Conservation (phyloP, 1,140 invertebrate genomes). For the Pantala flavescens region DNA sequence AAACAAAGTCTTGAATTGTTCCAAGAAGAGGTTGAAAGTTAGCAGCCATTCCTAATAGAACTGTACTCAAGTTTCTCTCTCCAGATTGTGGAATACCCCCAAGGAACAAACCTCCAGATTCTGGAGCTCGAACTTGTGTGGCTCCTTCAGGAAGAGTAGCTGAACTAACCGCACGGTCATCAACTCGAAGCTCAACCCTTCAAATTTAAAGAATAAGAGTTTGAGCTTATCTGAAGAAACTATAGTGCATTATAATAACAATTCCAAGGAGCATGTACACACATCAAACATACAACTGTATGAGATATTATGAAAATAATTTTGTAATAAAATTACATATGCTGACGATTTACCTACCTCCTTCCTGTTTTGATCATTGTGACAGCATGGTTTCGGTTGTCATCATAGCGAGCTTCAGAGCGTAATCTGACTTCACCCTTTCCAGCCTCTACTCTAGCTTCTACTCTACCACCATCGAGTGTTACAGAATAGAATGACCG, state of each 20-base stretch:
- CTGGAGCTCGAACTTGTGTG: slow-evolving; percentile 40
- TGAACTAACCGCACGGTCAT: slow-evolving; percentile 47
- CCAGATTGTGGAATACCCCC: slow-evolving; percentile 49
- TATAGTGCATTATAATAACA: no score
- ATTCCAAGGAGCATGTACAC: no score
- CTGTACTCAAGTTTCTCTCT: slow-evolving; percentile 29
- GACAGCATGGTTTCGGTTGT: slow-evolving; percentile 12
- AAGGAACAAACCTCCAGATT: slow-evolving; percentile 43
- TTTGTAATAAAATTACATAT: no score
- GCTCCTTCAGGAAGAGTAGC: slow-evolving; percentile 42
- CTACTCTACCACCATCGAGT: slow-evolving; percentile 50
- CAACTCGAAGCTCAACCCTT: slow-evolving; percentile 51
- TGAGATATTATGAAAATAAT: no score
- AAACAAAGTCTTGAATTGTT: slow-evolving; percentile 67
- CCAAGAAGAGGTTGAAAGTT: slow-evolving; percentile 49
- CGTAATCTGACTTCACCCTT: slow-evolving; percentile 43
- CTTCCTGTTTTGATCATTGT: not conserved
- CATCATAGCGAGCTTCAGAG: slow-evolving; percentile 19
- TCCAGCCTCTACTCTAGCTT: slow-evolving; percentile 56
- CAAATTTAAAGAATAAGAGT: not conserved
- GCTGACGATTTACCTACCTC: not conserved
- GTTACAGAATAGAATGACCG: slow-evolving; percentile 58
- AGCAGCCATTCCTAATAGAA: slow-evolving; percentile 41
- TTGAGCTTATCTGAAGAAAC: not conserved
- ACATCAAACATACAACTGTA: no score